Base-by-base conservation (phyloP, 1,140 invertebrate genomes). In the Drosophila chauvacae region DNA sequence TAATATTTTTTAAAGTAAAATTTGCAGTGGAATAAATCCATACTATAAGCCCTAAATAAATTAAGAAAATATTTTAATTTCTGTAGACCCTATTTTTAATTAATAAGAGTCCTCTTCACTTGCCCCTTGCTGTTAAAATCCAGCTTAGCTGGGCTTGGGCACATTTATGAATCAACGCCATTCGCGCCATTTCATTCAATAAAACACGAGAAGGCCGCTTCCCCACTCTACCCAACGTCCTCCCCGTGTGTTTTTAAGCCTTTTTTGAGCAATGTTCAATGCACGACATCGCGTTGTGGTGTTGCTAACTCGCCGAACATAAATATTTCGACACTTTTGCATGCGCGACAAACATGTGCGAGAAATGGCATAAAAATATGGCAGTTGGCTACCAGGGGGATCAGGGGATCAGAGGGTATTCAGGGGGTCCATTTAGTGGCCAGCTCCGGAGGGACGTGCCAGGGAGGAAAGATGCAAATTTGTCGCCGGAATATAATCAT, bases 261-360 rank as follows among this genome's bases (percentile, higher is more conserved):
- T 76, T 73, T 75, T 85, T 85, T 90, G 80, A 75, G 71, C 83
- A 82, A 82, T 80, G 83, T 88, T 86, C 84, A 87, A 61, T 83
- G 84, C 83, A 86, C 83, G 83, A 88, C 75, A 82, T 76, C 68
- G 53, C 33, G 69, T 77, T 70, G 62, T 71, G 60, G 61, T 86
- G 77, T 80, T 73, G 84, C 83, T 80, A 90, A 90, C 74, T 79
- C 86, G 66, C 50, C 62, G 78, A 79, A 90, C 85, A 90, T 90
- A 90, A 90, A 90, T 90, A 90, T 90, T 90, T 90, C 86, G 85
- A 90, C 85, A 90, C 85, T 90, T 90, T 85, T 85, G 86, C 81
- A 81, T 90, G 65, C 84, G 77, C 81, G 74, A 81, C 84, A 69
- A 81, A 79, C 81, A 88, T 88, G 80, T 83, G 77, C 68, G 72